Evolutionary conservation across 2,797 vertebrate species (phyloP).

Genomic region (Pteropus rufus): DNA sequence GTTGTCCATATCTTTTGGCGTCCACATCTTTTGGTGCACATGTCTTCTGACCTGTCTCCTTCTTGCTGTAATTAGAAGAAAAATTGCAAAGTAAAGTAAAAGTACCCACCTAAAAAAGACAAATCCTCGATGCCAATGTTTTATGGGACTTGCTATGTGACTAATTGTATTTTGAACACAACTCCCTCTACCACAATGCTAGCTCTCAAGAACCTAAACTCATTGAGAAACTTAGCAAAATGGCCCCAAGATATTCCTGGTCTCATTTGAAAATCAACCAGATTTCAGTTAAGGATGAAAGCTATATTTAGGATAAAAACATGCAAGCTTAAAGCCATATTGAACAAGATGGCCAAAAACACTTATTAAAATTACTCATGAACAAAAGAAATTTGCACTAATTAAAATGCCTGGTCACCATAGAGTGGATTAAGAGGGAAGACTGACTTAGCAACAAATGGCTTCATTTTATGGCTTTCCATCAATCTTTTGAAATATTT

Average conservation of each 20-base stretch:
- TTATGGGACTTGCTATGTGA: constrained; percentile 36
- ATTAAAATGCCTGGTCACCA: constrained; percentile 73
- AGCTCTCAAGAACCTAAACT: constrained; percentile 42
- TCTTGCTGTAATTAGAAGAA: constrained; percentile 27
- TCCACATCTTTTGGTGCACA: neutral
- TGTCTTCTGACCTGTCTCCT: neutral
- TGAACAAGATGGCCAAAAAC: constrained; percentile 55
- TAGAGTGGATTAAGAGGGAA: constrained; percentile 59
- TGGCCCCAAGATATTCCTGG: constrained; percentile 49
- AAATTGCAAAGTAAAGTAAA: constrained; percentile 12
- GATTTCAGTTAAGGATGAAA: constrained; percentile 61
- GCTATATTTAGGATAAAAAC: constrained; percentile 67
- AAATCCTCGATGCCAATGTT: neutral
- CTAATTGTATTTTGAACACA: constrained; percentile 56
- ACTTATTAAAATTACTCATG: constrained; percentile 73
- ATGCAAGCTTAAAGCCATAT: constrained; percentile 68
- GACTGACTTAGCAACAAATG: constrained; percentile 67
- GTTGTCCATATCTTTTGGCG: neutral
- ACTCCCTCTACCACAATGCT: constrained; percentile 31
- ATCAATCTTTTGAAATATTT: constrained; percentile 65
- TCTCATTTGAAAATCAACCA: constrained; percentile 67
- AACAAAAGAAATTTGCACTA: constrained; percentile 69
- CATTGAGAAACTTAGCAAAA: constrained; percentile 64
- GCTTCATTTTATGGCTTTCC: constrained; percentile 67
- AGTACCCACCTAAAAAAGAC: neutral